A percentile compares a stretch with the other conserved stretches of the same genome.
Conservation (phyloP, 2,113 vertebrate genomes). For the Edolisoma coerulescens region DNA sequence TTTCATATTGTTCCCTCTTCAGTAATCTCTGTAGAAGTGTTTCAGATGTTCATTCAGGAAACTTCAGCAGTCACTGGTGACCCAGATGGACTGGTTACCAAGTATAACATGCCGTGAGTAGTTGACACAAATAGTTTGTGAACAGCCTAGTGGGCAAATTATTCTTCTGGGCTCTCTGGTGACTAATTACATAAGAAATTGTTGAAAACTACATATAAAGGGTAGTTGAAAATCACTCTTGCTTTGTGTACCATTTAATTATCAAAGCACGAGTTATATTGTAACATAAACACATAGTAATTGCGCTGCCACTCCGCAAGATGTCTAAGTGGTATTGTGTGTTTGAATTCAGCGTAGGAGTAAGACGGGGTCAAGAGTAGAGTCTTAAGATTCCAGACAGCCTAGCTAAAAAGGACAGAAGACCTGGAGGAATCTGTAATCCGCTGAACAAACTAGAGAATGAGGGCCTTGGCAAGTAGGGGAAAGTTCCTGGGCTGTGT, state of each 20-base stretch:
- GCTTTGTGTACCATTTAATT: not conserved
- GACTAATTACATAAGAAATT: not conserved
- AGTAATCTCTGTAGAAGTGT: not conserved
- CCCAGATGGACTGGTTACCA: not conserved
- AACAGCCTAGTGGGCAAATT: not conserved
- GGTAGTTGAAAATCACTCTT: not conserved
- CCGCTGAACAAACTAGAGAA: not conserved
- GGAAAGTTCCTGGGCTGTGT: not conserved
- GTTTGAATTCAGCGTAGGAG: not conserved
- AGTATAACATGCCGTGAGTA: not conserved
- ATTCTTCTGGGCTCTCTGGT: not conserved
- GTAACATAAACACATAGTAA: not conserved
- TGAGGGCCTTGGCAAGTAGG: not conserved
- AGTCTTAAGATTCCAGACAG: not conserved
- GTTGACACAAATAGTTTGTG: not conserved
- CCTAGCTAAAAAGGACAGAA: not conserved
- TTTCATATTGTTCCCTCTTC: not conserved
- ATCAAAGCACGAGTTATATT: not conserved
- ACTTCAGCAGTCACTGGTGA: not conserved
- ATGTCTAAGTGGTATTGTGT: not conserved
- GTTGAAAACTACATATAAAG: not conserved
- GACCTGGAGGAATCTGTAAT: not conserved
- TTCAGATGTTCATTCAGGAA: not conserved
- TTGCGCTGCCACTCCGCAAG: accelerated
- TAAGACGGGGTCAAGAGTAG: not conserved